Evolutionary conservation across 2,888 invertebrate species (phyloP), one percentile per base, ranked within the genome.

Genomic region (Hyles lineata): DNA sequence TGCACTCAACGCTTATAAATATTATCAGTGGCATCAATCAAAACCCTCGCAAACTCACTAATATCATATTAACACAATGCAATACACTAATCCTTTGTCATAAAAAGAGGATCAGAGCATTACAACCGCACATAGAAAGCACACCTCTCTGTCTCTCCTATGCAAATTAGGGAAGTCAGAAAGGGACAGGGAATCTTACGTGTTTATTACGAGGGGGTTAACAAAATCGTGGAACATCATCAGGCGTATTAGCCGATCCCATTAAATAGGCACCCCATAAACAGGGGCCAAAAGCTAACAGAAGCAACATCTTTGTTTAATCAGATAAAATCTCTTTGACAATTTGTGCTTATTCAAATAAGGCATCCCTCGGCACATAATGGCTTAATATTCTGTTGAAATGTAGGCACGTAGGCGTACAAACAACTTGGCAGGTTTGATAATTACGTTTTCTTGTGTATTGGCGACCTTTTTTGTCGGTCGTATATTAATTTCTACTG

Each of bases 331-430:
- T 94, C 94, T 94, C 94, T 94, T 94, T 94, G 94, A 94, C 93
- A 94, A 94, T 94, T 93, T 94, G 90, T 89, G 93, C 90, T 93
- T 92, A 94, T 94, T 93, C 93, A 94, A 94, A 94, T 93, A 93
- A 87, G 86, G 84, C 85, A 87, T 89, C 92, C 93, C 93, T 83
- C 87, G 87, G 85, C 88, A 90, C 88, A 90, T 92, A 91, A 92
- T 90, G 87, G 88, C 87, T 89, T 91, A 89, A 91, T 91, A 88
- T 60, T 59, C 61, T 62, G 60, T 72, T 67, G 72, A 61, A 73
- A 73, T 52, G 60, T 73, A 60, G 25, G 52, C 69, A 70, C 43
- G 62, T 72, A 67, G 63, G 63, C 63, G 35, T 72, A 59, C 59
- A 67, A 32, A 67, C 35, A 67, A 25, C 60, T 55, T 60, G 50